Conservation (phyloP, 2,113 vertebrate species). For the Coregonus clupeaformis region DNA sequence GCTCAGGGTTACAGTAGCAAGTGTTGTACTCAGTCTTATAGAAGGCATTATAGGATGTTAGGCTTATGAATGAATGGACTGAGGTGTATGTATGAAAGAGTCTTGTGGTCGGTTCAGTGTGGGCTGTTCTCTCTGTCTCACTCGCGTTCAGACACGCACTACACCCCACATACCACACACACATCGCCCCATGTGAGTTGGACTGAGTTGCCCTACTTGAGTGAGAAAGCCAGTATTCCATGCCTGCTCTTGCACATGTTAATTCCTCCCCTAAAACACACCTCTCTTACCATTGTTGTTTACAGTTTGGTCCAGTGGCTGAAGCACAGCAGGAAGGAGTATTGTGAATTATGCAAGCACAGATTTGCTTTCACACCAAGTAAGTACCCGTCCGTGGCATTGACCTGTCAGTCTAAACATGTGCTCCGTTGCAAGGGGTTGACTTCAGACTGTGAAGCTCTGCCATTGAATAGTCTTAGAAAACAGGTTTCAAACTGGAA, state of each 20-base stretch:
- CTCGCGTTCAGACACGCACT: neutral
- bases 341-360: constrained; percentile 99
- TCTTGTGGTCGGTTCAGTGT: neutral
- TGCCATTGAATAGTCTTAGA: too few relatives aligned
- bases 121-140: neutral
- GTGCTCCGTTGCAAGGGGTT: neutral
- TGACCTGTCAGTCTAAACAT: neutral
- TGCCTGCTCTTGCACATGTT: neutral
- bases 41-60: neutral
- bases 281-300: constrained; percentile 18
- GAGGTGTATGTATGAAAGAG: neutral
- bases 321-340: constrained; percentile 99
- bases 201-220: too few relatives aligned
- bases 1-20: too few relatives aligned
- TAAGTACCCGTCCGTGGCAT: constrained; percentile 73
- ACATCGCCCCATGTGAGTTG: neutral
- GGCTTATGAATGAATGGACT: neutral
- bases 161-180: neutral
- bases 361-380: constrained; percentile 99
- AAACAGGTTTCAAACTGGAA: too few relatives aligned
- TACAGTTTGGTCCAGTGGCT: constrained; percentile 99
- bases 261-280: neutral
- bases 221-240: neutral
- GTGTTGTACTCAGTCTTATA: neutral
- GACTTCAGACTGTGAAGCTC: too few relatives aligned